These are phyloP conservation scores for Ips typographus DNA, from an alignment of 1,140 invertebrate species.

Conservation along the genomic window DNA sequence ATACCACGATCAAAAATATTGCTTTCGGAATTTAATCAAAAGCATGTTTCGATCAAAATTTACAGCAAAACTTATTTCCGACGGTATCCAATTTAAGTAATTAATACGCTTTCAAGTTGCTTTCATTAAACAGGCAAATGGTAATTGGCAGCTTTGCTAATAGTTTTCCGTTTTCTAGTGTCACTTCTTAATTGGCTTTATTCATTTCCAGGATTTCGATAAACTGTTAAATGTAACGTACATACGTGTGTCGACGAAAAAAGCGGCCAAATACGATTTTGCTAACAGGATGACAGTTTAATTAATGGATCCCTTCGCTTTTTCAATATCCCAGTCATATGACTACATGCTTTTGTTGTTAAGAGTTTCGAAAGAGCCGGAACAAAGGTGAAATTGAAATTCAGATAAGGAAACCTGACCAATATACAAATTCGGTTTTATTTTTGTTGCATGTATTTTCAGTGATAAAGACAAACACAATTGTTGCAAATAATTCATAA, in stretches of 20 bases:
- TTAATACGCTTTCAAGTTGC: conserved; percentile 27
- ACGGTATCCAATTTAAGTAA: conserved; percentile 28
- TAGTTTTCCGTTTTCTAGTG: conserved; percentile 20
- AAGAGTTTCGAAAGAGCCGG: not conserved
- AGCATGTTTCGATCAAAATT: conserved; percentile 30
- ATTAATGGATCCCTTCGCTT: conserved; percentile 4
- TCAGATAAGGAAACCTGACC: conserved; percentile 8
- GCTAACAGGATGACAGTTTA: conserved; percentile 4
- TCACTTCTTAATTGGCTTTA: not conserved
- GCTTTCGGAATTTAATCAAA: not conserved
- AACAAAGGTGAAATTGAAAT: conserved; percentile 8
- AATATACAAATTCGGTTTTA: not conserved
- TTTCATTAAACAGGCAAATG: conserved; percentile 16
- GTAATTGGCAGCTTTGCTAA: conserved; percentile 17
- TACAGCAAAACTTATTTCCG: conserved; percentile 28
- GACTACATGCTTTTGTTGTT: conserved; percentile 11
- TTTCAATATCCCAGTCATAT: not conserved
- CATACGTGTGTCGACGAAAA: not conserved
- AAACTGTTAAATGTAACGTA: not conserved
- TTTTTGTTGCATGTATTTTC: no score
- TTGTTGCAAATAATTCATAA: no score
- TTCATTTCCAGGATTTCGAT: not conserved
- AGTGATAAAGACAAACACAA: no score
- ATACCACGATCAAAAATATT: no score
- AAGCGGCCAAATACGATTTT: not conserved